Conservation (phyloP, 1,140 invertebrate genomes). For the Diorhabda carinulata region DNA sequence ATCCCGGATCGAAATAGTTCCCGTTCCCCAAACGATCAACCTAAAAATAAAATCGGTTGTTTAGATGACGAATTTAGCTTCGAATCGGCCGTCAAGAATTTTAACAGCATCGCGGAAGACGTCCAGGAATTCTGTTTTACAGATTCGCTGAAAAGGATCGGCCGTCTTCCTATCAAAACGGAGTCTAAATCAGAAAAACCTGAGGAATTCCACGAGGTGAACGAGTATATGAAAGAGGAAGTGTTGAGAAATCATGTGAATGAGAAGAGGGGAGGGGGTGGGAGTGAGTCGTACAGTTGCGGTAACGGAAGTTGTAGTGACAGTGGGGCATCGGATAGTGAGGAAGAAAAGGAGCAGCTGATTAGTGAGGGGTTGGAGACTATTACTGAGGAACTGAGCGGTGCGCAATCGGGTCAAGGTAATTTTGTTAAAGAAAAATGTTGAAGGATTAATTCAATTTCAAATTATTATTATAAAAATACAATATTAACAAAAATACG, state of each 20-base stretch:
- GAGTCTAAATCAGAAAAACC: not conserved
- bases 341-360: constrained; percentile 37
- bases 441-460: no score
- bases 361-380: constrained; percentile 41
- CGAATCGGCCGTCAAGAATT: constrained; percentile 42
- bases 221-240: not conserved
- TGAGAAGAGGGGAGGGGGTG: constrained; percentile 17
- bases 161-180: constrained; percentile 10
- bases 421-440: not conserved
- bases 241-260: constrained; percentile 10
- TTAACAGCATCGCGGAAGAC: constrained; percentile 43
- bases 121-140: constrained; percentile 40
- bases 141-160: constrained; percentile 22
- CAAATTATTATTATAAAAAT: no score
- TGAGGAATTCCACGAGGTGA: constrained; percentile 4
- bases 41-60: constrained; percentile 26
- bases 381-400: constrained; percentile 44
- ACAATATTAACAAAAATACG: no score
- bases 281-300: constrained; percentile 26
- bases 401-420: constrained; percentile 32
- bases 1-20: constrained; percentile 20
- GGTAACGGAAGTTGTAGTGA: constrained; percentile 27
- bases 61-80: constrained; percentile 34
- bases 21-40: constrained; percentile 12
- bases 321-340: constrained; percentile 28